Evolutionary conservation across 2,113 vertebrate genomes (phyloP).

Genomic region (Etia nguti): DNA sequence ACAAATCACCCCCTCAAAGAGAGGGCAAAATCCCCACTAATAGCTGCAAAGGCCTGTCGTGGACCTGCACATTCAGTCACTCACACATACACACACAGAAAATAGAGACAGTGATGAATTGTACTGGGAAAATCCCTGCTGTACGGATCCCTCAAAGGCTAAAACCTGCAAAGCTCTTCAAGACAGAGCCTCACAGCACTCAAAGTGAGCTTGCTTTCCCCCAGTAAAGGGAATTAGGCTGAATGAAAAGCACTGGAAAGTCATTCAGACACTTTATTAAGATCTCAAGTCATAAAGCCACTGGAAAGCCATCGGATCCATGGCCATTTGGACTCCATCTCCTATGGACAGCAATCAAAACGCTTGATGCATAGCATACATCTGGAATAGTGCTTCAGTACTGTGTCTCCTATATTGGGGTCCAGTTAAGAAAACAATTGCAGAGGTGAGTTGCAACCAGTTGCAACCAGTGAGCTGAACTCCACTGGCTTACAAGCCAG

Average conservation of each 20-base stretch:
- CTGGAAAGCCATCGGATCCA: slow-evolving; percentile 51
- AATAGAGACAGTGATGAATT: slow-evolving; percentile 51
- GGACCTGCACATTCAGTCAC: neutral
- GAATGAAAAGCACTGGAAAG: slow-evolving; percentile 47
- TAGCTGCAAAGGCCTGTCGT: slow-evolving; percentile 17
- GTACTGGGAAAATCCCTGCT: slow-evolving; percentile 53
- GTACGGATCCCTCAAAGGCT: slow-evolving; percentile 47
- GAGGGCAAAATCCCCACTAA: slow-evolving; percentile 37
- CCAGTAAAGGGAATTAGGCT: slow-evolving; percentile 16
- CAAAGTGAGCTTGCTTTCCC: slow-evolving; percentile 2
- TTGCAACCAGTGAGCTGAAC: too few relatives aligned
- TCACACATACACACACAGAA: slow-evolving; percentile 1
- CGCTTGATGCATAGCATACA: slow-evolving; percentile 37
- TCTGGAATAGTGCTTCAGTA: slow-evolving; percentile 53
- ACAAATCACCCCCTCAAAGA: slow-evolving; percentile 56
- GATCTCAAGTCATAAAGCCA: slow-evolving; percentile 64
- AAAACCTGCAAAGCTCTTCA: slow-evolving; percentile 67
- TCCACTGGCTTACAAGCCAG: too few relatives aligned
- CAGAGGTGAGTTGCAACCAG: slow-evolving; percentile 21
- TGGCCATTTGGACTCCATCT: slow-evolving; percentile 30
- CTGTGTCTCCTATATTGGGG: neutral
- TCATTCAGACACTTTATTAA: slow-evolving; percentile 67
- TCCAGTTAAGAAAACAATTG: slow-evolving; percentile 23
- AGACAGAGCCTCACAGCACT: slow-evolving; percentile 29
- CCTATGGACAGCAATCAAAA: slow-evolving; percentile 42